Conservation (phyloP, 1,140 invertebrate species). For the Atta colombica region DNA sequence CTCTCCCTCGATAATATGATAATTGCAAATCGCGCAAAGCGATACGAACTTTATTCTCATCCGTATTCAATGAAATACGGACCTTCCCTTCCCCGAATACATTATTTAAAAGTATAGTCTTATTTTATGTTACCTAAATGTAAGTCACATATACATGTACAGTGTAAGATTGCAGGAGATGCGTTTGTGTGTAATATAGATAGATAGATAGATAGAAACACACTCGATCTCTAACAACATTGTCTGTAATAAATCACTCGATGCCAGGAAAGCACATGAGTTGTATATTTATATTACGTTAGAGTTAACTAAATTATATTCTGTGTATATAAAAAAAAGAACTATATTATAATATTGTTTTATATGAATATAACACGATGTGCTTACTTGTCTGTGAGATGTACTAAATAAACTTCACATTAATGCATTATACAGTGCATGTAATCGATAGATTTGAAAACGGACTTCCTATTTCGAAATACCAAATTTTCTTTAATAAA, state of each 20-base stretch:
- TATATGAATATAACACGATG: constrained; percentile 60
- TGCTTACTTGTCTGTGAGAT: constrained; percentile 63
- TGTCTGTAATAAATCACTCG: constrained; percentile 59
- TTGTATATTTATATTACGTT: constrained; percentile 75
- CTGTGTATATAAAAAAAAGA: constrained; percentile 69
- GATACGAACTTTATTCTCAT: neutral
- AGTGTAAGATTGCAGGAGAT: constrained; percentile 66
- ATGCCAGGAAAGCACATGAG: constrained; percentile 60
- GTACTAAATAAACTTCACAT: constrained; percentile 55
- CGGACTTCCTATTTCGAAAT: constrained; percentile 12
- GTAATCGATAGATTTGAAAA: constrained; percentile 29
- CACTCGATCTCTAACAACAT: constrained; percentile 41
- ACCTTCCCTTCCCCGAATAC: neutral
- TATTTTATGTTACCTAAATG: constrained; percentile 63
- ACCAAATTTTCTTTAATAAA: constrained; percentile 39
- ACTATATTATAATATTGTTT: constrained; percentile 67
- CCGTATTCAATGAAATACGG: neutral
- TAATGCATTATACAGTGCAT: constrained; percentile 30
- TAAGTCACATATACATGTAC: constrained; percentile 61
- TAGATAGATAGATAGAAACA: constrained; percentile 39
- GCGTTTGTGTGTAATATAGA: constrained; percentile 71
- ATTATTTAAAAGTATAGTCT: constrained; percentile 59
- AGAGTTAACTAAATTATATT: constrained; percentile 72
- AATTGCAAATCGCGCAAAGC: neutral
- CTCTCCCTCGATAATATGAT: neutral